These are phyloP conservation scores for Gisinianus flammeolus DNA, from an alignment of 2,888 invertebrate genomes.

Conservation along the genomic window DNA sequence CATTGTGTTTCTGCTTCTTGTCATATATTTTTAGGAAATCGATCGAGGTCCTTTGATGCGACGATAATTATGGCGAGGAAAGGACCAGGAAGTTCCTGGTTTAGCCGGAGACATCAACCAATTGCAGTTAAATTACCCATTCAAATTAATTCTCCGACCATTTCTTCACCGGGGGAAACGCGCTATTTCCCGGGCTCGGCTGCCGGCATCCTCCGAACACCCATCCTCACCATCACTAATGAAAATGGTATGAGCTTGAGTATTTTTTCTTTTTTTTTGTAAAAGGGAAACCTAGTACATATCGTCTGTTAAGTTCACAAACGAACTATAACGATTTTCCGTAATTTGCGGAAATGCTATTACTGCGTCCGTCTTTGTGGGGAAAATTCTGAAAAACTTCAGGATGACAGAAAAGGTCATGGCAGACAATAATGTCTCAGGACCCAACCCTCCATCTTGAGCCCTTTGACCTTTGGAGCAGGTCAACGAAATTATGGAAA, in stretches of 20 bases:
- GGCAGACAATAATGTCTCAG: too few species aligned
- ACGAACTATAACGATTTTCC: too few species aligned
- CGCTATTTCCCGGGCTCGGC: conserved; percentile 33
- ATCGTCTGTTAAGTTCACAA: too few species aligned
- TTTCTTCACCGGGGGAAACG: conserved; percentile 37
- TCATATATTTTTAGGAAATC: too few species aligned
- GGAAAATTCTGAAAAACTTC: too few species aligned
- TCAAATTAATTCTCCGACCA: conserved; percentile 45
- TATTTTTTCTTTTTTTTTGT: neutral
- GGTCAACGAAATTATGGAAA: too few species aligned
- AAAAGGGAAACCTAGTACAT: neutral
- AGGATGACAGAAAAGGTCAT: too few species aligned
- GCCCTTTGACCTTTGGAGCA: too few species aligned
- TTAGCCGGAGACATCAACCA: conserved; percentile 55
- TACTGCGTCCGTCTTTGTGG: too few species aligned
- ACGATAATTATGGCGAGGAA: conserved; percentile 49
- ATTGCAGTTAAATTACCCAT: conserved; percentile 55
- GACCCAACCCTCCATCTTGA: too few species aligned
- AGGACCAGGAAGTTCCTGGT: conserved; percentile 56
- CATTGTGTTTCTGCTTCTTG: too few species aligned
- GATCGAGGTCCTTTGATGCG: conserved; percentile 57
- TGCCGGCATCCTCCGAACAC: conserved; percentile 43
- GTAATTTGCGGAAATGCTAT: too few species aligned
- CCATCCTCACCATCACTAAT: conserved; percentile 57
- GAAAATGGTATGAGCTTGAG: conserved; percentile 49